phyloP scores from a whole-genome alignment of 2,797 vertebrate genomes.

The Malacoraja senta region DNA sequence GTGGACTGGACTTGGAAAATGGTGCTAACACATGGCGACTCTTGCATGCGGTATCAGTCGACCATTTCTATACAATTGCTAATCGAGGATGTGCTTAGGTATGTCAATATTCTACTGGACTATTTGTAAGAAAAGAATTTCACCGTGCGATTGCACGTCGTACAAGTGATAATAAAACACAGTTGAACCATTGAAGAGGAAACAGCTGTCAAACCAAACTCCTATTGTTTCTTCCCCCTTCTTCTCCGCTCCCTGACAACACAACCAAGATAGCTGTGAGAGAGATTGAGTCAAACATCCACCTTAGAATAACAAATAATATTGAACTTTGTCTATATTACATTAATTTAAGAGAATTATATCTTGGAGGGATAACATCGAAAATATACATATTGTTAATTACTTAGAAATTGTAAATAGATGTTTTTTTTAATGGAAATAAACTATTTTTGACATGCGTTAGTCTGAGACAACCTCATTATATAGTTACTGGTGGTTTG shows the following conservation, averaged over 20 bases:
- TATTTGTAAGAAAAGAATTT: too few relatives aligned
- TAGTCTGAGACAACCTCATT: background rate
- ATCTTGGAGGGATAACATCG: background rate
- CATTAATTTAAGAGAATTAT: slow-evolving; percentile 26
- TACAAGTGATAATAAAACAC: too few relatives aligned
- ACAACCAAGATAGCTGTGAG: background rate
- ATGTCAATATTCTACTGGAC: too few relatives aligned
- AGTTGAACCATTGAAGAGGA: background rate
- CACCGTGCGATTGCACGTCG: too few relatives aligned
- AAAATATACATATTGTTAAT: slow-evolving; percentile 13
- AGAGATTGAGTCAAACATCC: background rate
- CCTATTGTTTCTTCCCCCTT: background rate
- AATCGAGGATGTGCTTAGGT: too few relatives aligned
- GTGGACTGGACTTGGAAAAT: too few relatives aligned
- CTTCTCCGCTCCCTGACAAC: background rate
- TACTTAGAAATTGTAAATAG: slow-evolving; percentile 19
- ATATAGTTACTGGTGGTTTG: background rate
- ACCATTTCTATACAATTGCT: too few relatives aligned
- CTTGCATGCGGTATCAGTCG: too few relatives aligned
- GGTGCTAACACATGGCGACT: too few relatives aligned
- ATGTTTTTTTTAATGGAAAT: background rate
- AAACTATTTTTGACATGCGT: slow-evolving; percentile 28
- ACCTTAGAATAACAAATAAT: background rate
- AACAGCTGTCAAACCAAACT: background rate
- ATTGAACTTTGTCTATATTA: background rate